A percentile compares a stretch with the other conserved stretches of the same genome.
These are phyloP conservation scores for Anguilla obscura DNA, from an alignment of 2,797 vertebrate genomes.

Conservation along the genomic window DNA sequence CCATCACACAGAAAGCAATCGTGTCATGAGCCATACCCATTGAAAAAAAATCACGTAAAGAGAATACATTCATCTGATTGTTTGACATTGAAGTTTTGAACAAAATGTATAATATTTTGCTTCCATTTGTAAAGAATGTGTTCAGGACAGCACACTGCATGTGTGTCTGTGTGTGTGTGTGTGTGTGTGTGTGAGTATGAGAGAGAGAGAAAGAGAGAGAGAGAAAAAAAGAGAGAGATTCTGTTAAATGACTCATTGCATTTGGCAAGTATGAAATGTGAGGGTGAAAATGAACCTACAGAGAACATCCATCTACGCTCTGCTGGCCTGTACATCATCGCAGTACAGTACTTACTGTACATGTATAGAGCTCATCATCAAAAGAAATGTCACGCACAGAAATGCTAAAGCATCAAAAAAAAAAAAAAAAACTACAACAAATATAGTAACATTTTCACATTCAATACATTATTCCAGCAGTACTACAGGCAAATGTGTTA, in stretches of 20 bases:
- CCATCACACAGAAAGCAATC: not conserved
- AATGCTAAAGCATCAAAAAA: not conserved
- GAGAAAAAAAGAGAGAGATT: not conserved
- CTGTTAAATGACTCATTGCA: constrained; percentile 9
- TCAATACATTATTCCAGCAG: not conserved
- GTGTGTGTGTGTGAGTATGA: not conserved
- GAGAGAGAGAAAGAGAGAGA: not conserved
- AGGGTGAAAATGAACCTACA: not conserved
- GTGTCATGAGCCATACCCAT: not conserved
- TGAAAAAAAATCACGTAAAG: not conserved
- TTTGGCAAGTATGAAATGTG: not conserved
- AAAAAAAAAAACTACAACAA: not conserved
- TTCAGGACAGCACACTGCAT: not conserved
- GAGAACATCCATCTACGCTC: not conserved
- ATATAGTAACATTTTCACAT: not conserved
- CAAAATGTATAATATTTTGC: not conserved
- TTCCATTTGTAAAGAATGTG: not conserved
- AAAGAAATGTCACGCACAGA: not conserved
- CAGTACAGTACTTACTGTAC: not conserved
- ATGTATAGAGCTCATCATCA: not conserved
- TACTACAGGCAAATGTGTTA: not conserved
- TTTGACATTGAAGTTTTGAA: not conserved
- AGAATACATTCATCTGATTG: not conserved
- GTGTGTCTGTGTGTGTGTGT: not conserved
- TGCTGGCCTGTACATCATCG: not conserved